A percentile compares a stretch with the other conserved stretches of the same genome.
Evolutionary conservation across 2,888 invertebrate genomes (phyloP).

Genomic region (Anoncus sp.): DNA sequence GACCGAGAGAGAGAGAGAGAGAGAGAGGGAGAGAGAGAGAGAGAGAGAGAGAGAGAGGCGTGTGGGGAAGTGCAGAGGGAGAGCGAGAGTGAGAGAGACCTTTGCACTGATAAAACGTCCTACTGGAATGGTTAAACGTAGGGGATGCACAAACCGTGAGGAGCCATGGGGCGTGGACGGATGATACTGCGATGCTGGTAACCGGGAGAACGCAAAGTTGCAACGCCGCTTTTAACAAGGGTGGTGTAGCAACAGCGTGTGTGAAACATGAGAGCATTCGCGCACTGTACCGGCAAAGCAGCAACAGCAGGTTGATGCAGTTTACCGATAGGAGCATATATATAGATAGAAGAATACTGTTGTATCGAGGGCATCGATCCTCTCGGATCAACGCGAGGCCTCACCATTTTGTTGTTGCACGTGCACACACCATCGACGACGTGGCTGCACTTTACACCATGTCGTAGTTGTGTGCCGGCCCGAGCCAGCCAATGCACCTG

Average conservation of each 20-base stretch:
- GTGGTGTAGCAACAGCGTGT: conserved; percentile 57
- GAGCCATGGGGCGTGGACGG: conserved; percentile 59
- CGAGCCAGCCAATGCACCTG: conserved; percentile 66
- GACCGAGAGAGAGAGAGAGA: no score
- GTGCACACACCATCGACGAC: conserved; percentile 64
- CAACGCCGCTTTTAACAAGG: conserved; percentile 40
- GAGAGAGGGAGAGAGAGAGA: no score
- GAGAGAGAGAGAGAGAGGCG: not conserved
- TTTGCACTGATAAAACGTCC: conserved; percentile 45
- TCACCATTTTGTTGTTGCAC: conserved; percentile 70
- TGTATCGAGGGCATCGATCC: conserved; percentile 81
- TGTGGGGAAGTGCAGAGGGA: no score
- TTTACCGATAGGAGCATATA: conserved; percentile 35
- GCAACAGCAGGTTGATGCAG: conserved; percentile 59
- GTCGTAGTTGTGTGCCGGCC: conserved; percentile 4
- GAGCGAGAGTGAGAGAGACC: conserved; percentile 5
- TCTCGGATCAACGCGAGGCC: conserved; percentile 78
- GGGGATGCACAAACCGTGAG: conserved; percentile 59
- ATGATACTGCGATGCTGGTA: conserved; percentile 48
- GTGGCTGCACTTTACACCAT: conserved; percentile 14
- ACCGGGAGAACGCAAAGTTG: conserved; percentile 27
- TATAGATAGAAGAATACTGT: conserved; percentile 29
- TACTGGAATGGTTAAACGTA: conserved; percentile 57
- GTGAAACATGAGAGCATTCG: conserved; percentile 38
- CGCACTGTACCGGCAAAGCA: conserved; percentile 45